These are phyloP conservation scores for Cuculus canorus DNA, from an alignment of 2,797 vertebrate genomes.

Conservation along the genomic window DNA sequence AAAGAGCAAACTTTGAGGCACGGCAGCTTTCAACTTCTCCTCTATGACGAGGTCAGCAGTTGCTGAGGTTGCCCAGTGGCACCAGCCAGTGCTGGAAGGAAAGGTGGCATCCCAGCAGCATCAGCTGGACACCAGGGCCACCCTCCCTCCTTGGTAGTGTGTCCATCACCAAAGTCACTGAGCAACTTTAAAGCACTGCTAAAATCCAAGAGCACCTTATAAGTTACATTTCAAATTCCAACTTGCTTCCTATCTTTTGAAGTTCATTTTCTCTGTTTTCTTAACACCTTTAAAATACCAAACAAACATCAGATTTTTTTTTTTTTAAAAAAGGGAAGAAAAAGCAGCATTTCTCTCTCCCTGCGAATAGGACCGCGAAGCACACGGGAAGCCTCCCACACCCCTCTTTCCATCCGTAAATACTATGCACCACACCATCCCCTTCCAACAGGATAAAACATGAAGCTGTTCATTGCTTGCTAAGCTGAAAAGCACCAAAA, in stretches of 20 bases:
- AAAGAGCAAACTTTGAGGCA: not conserved
- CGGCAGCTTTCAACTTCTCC: not conserved
- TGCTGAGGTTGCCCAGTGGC: not conserved
- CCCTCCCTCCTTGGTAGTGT: fast-evolving
- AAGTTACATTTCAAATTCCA: not conserved
- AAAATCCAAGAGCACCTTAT: not conserved
- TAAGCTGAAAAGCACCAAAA: conserved; percentile 62
- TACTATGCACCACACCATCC: not conserved
- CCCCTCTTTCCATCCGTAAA: conserved; percentile 8
- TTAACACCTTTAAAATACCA: conserved; percentile 16
- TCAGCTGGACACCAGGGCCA: not conserved
- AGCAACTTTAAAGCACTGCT: not conserved
- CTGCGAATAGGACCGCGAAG: not conserved
- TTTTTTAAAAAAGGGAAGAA: conserved; percentile 25
- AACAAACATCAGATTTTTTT: conserved; percentile 31
- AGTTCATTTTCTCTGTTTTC: conserved; percentile 35
- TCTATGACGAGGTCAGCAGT: fast-evolving
- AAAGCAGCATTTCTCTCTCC: conserved; percentile 28
- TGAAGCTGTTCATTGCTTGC: conserved; percentile 29
- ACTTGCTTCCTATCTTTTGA: not conserved
- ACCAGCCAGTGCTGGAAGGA: not conserved
- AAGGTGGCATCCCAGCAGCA: not conserved
- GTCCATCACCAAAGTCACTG: fast-evolving
- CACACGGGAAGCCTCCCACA: not conserved
- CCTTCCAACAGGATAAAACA: not conserved